These are phyloP conservation scores for Mallotus villosus DNA, from an alignment of 2,797 vertebrate species.

Conservation along the genomic window DNA sequence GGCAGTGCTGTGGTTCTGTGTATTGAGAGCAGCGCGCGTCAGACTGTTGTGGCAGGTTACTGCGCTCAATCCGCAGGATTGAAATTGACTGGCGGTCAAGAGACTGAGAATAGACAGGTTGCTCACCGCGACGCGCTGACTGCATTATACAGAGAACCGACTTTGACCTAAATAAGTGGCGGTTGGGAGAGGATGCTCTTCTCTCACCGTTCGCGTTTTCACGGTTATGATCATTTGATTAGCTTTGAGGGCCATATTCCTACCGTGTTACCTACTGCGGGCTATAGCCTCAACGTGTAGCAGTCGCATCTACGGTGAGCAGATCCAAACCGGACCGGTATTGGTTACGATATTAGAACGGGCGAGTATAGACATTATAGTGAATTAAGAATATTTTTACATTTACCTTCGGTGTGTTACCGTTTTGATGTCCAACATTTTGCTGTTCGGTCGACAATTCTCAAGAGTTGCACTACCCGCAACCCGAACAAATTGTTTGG, in stretches of 20 bases:
- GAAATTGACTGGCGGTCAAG: slow-evolving; percentile 42
- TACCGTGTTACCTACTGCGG: slow-evolving; percentile 17
- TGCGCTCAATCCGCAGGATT: slow-evolving; percentile 58
- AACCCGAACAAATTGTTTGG: slow-evolving; percentile 36
- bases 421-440: background rate
- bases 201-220: background rate
- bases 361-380: background rate
- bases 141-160: slow-evolving; percentile 23
- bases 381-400: background rate
- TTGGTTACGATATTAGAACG: slow-evolving; percentile 33
- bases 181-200: slow-evolving; percentile 6
- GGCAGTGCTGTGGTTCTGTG: slow-evolving; percentile 72
- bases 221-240: slow-evolving; percentile 3
- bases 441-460: slow-evolving; percentile 22
- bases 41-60: slow-evolving; percentile 42
- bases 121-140: slow-evolving; percentile 22
- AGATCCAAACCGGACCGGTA: slow-evolving; percentile 30
- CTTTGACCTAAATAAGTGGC: slow-evolving; percentile 39
- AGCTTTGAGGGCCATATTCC: slow-evolving; percentile 21
- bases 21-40: slow-evolving; percentile 16
- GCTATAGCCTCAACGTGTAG: slow-evolving; percentile 26
- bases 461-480: slow-evolving; percentile 36
- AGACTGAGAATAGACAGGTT: slow-evolving; percentile 47
- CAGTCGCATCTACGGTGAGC: slow-evolving; percentile 24
- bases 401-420: background rate